Conservation (phyloP, 2,888 invertebrate genomes). For the Ennomos erosarius region DNA sequence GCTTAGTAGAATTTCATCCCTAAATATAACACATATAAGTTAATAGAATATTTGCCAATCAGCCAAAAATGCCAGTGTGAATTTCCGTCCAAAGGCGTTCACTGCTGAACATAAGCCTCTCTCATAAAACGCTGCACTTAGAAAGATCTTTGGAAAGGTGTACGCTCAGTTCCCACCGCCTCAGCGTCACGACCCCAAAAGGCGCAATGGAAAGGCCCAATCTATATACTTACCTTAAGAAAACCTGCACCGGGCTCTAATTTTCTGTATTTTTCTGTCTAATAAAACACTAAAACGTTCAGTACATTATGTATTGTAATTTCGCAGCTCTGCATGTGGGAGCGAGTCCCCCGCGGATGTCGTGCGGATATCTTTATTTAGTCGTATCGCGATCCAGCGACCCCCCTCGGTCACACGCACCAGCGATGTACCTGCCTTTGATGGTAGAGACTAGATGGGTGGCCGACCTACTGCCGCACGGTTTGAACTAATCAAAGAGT, state of each 20-base stretch:
- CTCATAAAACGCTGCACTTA: too few species aligned
- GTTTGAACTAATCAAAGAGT: too few species aligned
- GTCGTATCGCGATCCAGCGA: constrained; percentile 71
- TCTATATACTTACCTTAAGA: too few species aligned
- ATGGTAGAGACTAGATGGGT: constrained; percentile 32
- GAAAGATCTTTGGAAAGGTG: too few species aligned
- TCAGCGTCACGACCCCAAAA: too few species aligned
- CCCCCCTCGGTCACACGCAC: constrained; percentile 78
- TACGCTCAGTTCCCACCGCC: too few species aligned
- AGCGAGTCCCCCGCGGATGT: constrained; percentile 74
- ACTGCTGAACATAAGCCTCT: too few species aligned
- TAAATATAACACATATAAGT: constrained; percentile 4
- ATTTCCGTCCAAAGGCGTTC: not conserved
- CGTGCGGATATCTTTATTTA: constrained; percentile 83
- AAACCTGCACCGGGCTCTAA: too few species aligned
- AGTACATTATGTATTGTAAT: constrained; percentile 10
- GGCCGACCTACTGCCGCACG: constrained; percentile 26
- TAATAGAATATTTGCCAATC: constrained; percentile 1
- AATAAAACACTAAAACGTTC: not conserved
- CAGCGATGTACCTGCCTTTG: constrained; percentile 38
- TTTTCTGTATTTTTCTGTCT: too few species aligned
- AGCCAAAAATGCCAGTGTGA: too few species aligned
- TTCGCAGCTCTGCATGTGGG: constrained; percentile 55
- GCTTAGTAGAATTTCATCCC: too few species aligned
- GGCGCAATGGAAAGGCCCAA: too few species aligned